Evolutionary conservation across 2,797 vertebrate genomes (phyloP).

Genomic region (Acipenser oxyrinchus): DNA sequence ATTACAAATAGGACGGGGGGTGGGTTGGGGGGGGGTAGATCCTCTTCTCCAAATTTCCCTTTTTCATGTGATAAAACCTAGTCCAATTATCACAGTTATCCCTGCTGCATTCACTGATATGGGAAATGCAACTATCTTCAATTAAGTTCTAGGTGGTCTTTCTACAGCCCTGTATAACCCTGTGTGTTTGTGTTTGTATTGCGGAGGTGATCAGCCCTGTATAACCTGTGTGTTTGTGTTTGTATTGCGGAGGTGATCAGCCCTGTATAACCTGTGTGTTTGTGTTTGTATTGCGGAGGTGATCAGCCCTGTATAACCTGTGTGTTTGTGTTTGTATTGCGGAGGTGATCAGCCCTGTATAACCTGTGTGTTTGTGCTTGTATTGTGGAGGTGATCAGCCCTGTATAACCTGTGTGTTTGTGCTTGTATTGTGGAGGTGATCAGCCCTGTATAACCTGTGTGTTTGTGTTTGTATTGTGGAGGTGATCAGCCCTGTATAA

Average conservation of each 20-base stretch:
- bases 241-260: constrained; percentile 18
- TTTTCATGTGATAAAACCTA: too few relatives aligned
- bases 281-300: constrained; percentile 22
- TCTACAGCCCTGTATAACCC: too few relatives aligned
- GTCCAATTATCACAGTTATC: too few relatives aligned
- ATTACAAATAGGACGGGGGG: too few relatives aligned
- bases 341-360: background rate
- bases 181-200: too few relatives aligned
- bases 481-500: constrained; percentile 27
- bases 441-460: background rate
- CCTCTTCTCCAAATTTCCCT: too few relatives aligned
- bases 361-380: constrained; percentile 24
- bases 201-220: constrained; percentile 15
- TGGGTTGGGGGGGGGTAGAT: too few relatives aligned
- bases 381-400: constrained; percentile 7
- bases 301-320: constrained; percentile 29
- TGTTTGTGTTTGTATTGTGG: constrained; percentile 23
- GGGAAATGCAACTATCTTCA: too few relatives aligned
- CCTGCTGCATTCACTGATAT: too few relatives aligned
- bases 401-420: constrained; percentile 26
- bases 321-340: constrained; percentile 23
- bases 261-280: constrained; percentile 12
- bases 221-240: constrained; percentile 25
- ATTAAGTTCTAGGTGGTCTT: too few relatives aligned
- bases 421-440: constrained; percentile 21